Conservation (phyloP, 64 coral and sea anemone species). For the Trachythela sp. region DNA sequence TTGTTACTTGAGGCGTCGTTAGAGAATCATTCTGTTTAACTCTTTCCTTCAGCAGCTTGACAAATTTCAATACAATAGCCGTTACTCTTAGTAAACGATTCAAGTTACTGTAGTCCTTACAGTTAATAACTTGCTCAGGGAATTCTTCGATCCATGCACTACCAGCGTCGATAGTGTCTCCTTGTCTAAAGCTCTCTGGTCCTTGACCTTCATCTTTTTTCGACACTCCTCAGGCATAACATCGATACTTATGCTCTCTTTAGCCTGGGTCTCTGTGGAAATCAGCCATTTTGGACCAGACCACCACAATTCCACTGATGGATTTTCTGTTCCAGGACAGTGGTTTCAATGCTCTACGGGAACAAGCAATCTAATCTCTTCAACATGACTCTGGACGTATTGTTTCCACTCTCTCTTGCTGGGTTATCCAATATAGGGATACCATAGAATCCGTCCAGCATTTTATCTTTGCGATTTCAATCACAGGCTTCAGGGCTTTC, state of each 20-base stretch:
- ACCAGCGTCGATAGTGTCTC: not conserved
- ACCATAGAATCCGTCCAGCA: slow-evolving; percentile 27
- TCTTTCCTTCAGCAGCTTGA: not conserved
- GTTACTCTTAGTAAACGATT: not conserved
- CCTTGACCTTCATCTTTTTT: not conserved
- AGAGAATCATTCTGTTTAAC: not conserved
- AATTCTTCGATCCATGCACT: not conserved
- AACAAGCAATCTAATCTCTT: not conserved
- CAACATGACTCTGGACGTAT: not conserved
- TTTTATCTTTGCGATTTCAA: not conserved
- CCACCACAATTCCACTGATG: not conserved
- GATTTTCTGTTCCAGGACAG: not conserved
- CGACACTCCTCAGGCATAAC: not conserved
- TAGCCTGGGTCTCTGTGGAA: not conserved
- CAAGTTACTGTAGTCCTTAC: not conserved
- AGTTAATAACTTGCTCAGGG: not conserved
- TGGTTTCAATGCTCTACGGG: slow-evolving; percentile 8
- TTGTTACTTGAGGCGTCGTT: not conserved
- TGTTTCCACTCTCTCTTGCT: not conserved
- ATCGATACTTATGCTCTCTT: not conserved
- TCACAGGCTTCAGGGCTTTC: not conserved
- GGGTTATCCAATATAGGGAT: slow-evolving; percentile 23
- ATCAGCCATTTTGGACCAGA: not conserved
- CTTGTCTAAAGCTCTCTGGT: not conserved
- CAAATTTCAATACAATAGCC: not conserved